Conservation (phyloP, 1,140 invertebrate species). For the Trichonephila clavata region DNA sequence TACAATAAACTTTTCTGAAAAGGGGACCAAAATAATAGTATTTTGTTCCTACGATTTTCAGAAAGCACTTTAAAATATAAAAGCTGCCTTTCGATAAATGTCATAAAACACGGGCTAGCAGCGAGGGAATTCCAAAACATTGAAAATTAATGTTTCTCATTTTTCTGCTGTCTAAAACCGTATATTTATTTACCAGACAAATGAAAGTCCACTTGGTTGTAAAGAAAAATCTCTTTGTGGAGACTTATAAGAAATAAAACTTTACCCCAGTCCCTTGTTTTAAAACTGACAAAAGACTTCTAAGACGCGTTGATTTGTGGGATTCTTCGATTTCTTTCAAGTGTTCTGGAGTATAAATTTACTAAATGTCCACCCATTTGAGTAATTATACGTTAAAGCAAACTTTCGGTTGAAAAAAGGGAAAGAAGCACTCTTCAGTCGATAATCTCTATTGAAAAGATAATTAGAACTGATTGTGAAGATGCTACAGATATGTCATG, state of each 20-base stretch:
- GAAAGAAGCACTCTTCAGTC: background rate
- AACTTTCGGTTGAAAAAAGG: background rate
- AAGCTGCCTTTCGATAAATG: background rate
- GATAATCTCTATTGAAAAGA: background rate
- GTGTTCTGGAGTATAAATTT: background rate
- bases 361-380: background rate
- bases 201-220: background rate
- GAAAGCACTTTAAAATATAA: background rate
- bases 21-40: no score
- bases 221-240: background rate
- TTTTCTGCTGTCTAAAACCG: background rate
- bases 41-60: no score
- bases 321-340: background rate
- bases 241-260: background rate
- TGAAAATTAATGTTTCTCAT: background rate
- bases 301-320: background rate
- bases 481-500: background rate
- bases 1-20: no score
- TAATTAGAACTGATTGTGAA: background rate
- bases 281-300: background rate
- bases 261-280: background rate
- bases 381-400: background rate
- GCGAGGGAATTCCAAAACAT: background rate
- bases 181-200: background rate
- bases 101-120: background rate